phyloP scores from a whole-genome alignment of 2,797 vertebrate genomes.

The Neomorphus geoffroyi region DNA sequence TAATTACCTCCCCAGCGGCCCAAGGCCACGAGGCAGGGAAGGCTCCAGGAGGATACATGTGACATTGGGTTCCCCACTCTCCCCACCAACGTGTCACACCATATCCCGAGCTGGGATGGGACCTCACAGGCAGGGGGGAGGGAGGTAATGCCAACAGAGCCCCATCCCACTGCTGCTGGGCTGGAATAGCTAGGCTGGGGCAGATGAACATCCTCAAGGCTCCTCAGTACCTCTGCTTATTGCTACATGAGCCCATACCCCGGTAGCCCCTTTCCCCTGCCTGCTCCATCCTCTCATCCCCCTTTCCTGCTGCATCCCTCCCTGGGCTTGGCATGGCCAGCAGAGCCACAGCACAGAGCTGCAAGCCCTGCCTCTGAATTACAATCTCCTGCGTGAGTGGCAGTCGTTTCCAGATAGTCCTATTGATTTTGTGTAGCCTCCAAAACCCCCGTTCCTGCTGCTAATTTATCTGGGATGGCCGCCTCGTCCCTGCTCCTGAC shows the following conservation, averaged over 20 bases:
- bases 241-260: neutral
- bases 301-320: neutral
- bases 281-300: neutral
- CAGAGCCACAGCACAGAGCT: neutral
- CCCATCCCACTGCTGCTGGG: neutral
- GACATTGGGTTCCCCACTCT: neutral
- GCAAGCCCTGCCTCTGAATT: neutral
- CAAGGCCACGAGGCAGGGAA: neutral
- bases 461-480: conserved; percentile 55
- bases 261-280: neutral
- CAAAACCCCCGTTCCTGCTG: neutral
- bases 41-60: neutral
- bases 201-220: neutral
- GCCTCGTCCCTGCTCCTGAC: neutral
- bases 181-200: neutral
- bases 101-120: fast-evolving
- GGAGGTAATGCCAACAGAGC: neutral
- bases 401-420: conserved; percentile 35
- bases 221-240: neutral
- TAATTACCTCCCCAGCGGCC: neutral
- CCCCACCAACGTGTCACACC: neutral
- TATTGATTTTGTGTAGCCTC: conserved; percentile 58
- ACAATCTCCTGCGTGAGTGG: neutral
- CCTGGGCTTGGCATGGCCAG: neutral
- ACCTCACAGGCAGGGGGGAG: neutral